Percentiles rank a stretch among this genome's conserved stretches.
These are phyloP conservation scores for Sinocyclocheilus maitianheensis DNA, from an alignment of 2,113 vertebrate species.

Conservation along the genomic window DNA sequence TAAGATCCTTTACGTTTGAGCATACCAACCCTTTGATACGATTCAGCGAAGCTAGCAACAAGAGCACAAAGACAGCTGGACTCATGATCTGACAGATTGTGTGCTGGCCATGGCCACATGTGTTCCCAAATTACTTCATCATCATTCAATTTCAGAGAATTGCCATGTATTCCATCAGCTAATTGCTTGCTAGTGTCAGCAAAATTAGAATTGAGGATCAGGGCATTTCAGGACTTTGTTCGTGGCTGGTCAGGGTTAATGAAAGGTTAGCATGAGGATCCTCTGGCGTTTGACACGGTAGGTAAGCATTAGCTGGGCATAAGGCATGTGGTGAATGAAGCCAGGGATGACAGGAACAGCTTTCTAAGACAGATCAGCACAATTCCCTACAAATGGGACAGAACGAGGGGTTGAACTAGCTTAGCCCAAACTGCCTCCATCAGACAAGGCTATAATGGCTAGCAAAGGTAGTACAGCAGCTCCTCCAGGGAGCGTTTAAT, in stretches of 20 bases:
- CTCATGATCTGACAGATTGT: conserved; percentile 42
- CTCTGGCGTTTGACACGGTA: background rate
- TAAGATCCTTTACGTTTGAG: background rate
- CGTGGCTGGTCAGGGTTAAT: background rate
- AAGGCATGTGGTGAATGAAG: background rate
- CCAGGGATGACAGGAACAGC: background rate
- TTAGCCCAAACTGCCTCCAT: background rate
- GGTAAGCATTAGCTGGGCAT: background rate
- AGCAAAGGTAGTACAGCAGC: conserved; percentile 28
- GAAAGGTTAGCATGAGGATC: conserved; percentile 37
- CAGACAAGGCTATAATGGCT: conserved; percentile 1
- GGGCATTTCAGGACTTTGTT: conserved; percentile 24
- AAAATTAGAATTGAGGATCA: conserved; percentile 44
- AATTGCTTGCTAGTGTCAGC: conserved; percentile 34
- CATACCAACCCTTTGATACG: background rate
- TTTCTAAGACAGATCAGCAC: background rate
- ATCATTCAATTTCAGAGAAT: conserved; percentile 36
- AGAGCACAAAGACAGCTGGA: conserved; percentile 35
- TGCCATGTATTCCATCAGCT: conserved; percentile 38
- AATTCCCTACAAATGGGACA: background rate
- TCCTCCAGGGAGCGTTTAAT: conserved; percentile 70
- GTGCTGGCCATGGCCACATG: conserved; percentile 18
- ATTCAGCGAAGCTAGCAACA: background rate
- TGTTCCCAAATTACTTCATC: conserved; percentile 47
- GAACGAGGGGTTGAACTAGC: background rate